These are phyloP conservation scores for Pterocles orientalis DNA, from an alignment of 2,113 vertebrate species.

Conservation along the genomic window DNA sequence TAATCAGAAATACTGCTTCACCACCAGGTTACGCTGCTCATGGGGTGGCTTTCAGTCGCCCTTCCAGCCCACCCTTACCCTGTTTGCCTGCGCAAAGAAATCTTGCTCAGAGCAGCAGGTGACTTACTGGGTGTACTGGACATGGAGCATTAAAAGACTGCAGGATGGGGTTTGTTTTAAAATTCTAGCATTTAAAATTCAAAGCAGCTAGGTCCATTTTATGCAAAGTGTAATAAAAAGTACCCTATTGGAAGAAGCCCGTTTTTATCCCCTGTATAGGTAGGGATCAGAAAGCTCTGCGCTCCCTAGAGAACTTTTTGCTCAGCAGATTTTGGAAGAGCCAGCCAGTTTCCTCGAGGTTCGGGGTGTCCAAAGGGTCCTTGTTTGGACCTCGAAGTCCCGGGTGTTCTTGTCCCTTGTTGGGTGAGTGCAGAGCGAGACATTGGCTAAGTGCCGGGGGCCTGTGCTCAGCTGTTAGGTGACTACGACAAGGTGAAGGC, in stretches of 20 bases:
- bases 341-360: background rate
- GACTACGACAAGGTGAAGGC: constrained; percentile 98
- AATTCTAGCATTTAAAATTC: background rate
- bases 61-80: background rate
- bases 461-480: constrained; percentile 85
- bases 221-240: background rate
- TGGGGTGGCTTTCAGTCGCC: background rate
- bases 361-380: background rate
- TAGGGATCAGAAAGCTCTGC: background rate
- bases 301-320: background rate
- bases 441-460: background rate
- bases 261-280: background rate
- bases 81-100: background rate
- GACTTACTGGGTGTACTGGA: background rate
- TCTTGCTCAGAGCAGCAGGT: background rate
- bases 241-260: background rate
- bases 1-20: constrained; percentile 23
- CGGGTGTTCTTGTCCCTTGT: background rate
- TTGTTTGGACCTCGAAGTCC: background rate
- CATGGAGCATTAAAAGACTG: background rate
- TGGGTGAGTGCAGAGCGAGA: background rate
- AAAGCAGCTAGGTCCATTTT: background rate
- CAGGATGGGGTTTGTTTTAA: background rate
- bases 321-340: background rate
- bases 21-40: background rate